Evolutionary conservation across 2,888 invertebrate genomes (phyloP).

Genomic region (Thalpophila matura): DNA sequence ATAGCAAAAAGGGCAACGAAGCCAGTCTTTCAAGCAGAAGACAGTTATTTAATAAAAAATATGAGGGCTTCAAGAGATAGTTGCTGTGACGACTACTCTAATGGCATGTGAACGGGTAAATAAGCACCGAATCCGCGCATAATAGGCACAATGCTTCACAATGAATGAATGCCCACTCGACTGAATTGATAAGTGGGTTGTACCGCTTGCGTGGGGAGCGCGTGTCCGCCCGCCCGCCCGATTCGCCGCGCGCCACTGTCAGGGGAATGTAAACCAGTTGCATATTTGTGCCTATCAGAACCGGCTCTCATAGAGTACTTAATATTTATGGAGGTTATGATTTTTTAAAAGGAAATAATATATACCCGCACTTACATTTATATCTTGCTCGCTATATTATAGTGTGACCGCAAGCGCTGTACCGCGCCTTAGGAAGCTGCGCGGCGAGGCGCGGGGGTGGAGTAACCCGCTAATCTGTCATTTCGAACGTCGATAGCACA

Average conservation of each 20-base stretch:
- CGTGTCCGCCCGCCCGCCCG: constrained; percentile 77
- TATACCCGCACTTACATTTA: no score
- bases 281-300: constrained; percentile 55
- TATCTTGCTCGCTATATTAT: no score
- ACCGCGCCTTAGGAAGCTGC: no score
- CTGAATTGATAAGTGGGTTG: constrained; percentile 90
- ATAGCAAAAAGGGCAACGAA: background rate
- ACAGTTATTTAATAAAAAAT: constrained; percentile 21
- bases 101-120: constrained; percentile 82
- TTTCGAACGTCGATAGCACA: no score
- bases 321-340: background rate
- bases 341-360: constrained; percentile 11
- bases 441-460: no score
- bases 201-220: constrained; percentile 76
- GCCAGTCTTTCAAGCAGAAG: constrained; percentile 8
- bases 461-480: no score
- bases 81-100: constrained; percentile 56
- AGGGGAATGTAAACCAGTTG: constrained; percentile 24
- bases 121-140: constrained; percentile 84
- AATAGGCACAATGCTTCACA: constrained; percentile 87
- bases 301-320: constrained; percentile 39
- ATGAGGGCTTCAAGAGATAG: constrained; percentile 50
- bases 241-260: constrained; percentile 48
- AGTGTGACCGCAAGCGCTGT: no score
- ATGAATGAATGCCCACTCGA: constrained; percentile 89